phyloP scores from a whole-genome alignment of 2,888 invertebrate genomes.

The Drosophila affinis region DNA sequence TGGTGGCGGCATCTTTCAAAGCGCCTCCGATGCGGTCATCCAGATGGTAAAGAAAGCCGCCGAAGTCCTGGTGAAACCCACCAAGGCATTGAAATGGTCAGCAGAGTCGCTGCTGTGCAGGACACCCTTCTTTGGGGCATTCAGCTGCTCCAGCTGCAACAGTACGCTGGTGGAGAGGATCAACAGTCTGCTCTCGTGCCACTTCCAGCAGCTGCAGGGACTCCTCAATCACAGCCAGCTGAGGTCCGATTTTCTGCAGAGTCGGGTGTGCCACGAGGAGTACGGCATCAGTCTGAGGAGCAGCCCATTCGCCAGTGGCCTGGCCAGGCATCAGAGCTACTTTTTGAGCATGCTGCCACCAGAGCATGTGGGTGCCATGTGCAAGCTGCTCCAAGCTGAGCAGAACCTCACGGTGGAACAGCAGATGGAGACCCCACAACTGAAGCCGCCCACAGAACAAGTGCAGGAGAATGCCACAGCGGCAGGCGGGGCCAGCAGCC shows the following conservation, averaged over 20 bases:
- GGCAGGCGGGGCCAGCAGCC: background rate
- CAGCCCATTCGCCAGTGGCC: constrained; percentile 3
- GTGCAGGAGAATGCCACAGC: constrained; percentile 30
- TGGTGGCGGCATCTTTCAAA: constrained; percentile 91
- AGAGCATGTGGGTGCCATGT: constrained; percentile 90
- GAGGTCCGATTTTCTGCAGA: constrained; percentile 86
- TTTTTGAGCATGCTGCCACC: constrained; percentile 87
- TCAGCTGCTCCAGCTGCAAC: constrained; percentile 89
- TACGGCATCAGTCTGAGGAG: constrained; percentile 85
- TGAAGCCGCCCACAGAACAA: constrained; percentile 4
- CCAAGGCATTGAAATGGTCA: constrained; percentile 72
- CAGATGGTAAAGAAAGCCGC: constrained; percentile 96
- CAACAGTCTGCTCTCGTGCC: constrained; percentile 90
- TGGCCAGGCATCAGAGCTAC: constrained; percentile 83
- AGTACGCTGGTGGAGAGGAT: constrained; percentile 89
- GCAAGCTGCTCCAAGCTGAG: constrained; percentile 87
- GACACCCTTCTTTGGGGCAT: constrained; percentile 88
- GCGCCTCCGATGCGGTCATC: constrained; percentile 95
- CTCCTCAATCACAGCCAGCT: constrained; percentile 87
- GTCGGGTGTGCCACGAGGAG: constrained; percentile 86
- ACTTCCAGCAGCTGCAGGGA: constrained; percentile 86
- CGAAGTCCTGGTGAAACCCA: constrained; percentile 90
- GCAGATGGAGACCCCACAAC: constrained; percentile 1
- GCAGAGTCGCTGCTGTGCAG: constrained; percentile 85
- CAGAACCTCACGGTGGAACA: constrained; percentile 21